Evolutionary conservation across 2,113 vertebrate genomes (phyloP).

Genomic region (Gnathonemus echidnorhynchus): DNA sequence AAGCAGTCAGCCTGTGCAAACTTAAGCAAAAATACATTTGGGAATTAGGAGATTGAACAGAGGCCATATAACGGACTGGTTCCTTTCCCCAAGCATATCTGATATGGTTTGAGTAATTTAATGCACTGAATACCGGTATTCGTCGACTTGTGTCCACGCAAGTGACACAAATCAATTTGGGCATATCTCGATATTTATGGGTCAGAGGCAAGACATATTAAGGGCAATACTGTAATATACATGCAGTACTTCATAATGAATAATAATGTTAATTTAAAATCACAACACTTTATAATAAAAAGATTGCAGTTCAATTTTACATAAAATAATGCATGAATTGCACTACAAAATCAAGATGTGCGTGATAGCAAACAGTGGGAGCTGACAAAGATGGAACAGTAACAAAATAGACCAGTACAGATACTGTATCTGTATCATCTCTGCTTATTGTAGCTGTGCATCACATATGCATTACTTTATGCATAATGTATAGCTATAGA

Average conservation of each 20-base stretch:
- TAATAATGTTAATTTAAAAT: neutral
- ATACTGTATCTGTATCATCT: neutral
- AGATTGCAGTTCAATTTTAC: neutral
- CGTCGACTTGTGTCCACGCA: neutral
- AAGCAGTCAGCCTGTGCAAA: neutral
- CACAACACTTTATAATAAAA: neutral
- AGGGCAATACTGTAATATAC: neutral
- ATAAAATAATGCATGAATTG: neutral
- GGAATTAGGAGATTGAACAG: neutral
- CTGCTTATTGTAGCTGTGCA: neutral
- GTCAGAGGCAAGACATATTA: neutral
- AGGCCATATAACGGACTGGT: neutral
- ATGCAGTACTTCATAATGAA: neutral
- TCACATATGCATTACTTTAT: neutral
- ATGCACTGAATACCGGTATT: neutral
- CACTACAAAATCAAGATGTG: neutral
- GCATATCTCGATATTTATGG: neutral
- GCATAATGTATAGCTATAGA: neutral
- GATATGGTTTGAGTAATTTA: neutral
- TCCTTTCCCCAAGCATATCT: neutral
- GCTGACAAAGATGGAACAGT: neutral
- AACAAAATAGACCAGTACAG: neutral
- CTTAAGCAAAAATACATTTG: neutral
- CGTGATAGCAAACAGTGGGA: neutral
- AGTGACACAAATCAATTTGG: neutral